phyloP scores from a whole-genome alignment of 53 echinoderm and acorn worm genomes.

The Hippasteria phrygiana region DNA sequence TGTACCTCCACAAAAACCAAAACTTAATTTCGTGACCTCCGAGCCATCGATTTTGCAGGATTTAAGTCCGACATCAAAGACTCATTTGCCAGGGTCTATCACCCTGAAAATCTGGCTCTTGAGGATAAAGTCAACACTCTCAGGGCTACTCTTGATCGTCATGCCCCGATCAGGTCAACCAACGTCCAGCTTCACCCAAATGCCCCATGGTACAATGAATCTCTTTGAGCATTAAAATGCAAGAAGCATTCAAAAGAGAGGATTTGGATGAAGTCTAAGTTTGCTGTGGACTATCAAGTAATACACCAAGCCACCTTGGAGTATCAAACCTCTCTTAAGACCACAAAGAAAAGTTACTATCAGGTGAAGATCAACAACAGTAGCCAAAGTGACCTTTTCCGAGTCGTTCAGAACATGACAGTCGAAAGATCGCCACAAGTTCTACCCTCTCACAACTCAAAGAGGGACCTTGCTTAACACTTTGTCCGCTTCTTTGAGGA shows the following conservation, averaged over 20 bases:
- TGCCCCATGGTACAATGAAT: background rate
- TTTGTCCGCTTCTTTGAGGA: conserved; percentile 39
- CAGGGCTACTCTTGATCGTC: background rate
- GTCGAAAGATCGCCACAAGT: background rate
- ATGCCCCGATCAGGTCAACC: background rate
- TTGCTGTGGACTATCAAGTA: background rate
- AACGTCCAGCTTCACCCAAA: too few species aligned
- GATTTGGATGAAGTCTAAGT: conserved; percentile 21
- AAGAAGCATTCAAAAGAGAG: conserved; percentile 25
- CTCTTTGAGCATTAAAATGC: too few species aligned
- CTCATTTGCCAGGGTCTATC: background rate
- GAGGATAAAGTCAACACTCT: background rate
- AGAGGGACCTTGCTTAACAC: background rate
- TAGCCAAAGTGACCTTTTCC: background rate
- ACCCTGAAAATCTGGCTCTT: background rate
- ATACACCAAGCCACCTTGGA: background rate
- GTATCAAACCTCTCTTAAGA: conserved; percentile 12
- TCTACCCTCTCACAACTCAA: conserved; percentile 22
- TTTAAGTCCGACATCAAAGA: background rate
- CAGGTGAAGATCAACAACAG: conserved; percentile 26
- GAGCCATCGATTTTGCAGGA: too few species aligned
- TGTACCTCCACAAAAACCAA: too few species aligned
- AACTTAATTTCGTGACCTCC: too few species aligned
- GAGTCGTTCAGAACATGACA: conserved; percentile 31
- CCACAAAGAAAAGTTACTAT: conserved; percentile 4